Base-by-base conservation (phyloP, 2,888 invertebrate species). In the Yponomeuta cagnagella region DNA sequence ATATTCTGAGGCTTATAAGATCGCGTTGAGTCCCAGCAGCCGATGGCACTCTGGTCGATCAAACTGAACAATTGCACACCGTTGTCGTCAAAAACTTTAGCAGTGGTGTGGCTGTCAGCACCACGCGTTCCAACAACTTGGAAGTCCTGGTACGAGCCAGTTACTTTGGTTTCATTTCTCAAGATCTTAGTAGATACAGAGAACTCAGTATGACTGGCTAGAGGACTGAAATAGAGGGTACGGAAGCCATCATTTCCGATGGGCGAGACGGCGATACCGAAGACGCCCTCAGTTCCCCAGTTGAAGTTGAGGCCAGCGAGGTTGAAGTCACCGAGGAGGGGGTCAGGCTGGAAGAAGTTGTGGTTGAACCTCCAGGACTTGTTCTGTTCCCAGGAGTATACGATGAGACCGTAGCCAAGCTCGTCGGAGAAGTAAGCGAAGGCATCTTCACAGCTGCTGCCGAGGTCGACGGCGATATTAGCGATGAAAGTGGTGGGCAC, bases 341-440 rank as follows among this genome's bases (percentile, higher is more conserved):
- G 97, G 82, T 97, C 97, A 0, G 97, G 96, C 90, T 95, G 93
- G 88, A 97, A 97, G 83, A 93, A 97, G 75, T 95, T 95, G 80
- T 97, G 97, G 12, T 91, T 93, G 79, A 96, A 94, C 74, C 97
- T 93, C 97, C 97, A 97, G 0, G 96, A 96, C 75, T 92, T 95
- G 80, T 97, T 95, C 74, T 93, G 91, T 79, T 94, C 93, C 94
- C 95, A 96, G 0, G 96, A 96, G 82, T 97, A 97, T 1, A 94
- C 94, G 71, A 97, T 95, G 33, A 97, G 88, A 0, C 97, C 97
- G 77, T 96, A 97, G 70, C 96, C 96, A 33, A 97, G 89, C 81
- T 97, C 97, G 80, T 97, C 97, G 0, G 96, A 95, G 86, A 96
- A 94, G 82, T 97, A 97, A 0, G 96, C 96, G 79, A 93, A 96